Conservation (phyloP, 2,888 invertebrate genomes). For the Drosophila eohydei region DNA sequence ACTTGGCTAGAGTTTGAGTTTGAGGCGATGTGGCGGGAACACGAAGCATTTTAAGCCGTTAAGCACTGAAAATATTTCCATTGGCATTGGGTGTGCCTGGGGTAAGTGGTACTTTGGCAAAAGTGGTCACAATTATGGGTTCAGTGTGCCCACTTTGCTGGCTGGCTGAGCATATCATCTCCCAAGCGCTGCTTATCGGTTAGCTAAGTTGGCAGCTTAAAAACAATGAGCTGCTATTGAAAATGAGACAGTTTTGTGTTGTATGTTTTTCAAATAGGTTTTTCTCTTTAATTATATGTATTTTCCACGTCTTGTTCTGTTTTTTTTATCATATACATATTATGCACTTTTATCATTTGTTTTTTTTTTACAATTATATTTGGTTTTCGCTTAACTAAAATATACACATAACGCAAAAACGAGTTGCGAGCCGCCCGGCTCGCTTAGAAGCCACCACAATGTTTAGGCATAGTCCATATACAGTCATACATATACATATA, state of each 20-base stretch:
- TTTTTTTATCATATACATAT: slow-evolving; percentile 30
- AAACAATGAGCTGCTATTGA: slow-evolving; percentile 20
- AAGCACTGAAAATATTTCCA: slow-evolving; percentile 69
- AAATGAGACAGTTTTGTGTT: slow-evolving; percentile 34
- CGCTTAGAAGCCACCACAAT: slow-evolving; percentile 58
- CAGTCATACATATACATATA: slow-evolving; percentile 58
- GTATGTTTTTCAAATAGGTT: slow-evolving; percentile 52
- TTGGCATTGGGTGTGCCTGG: slow-evolving; percentile 27
- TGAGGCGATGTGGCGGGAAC: background rate
- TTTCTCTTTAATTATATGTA: slow-evolving; percentile 58
- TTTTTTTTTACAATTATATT: slow-evolving; percentile 62
- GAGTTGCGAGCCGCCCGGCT: slow-evolving; percentile 49
- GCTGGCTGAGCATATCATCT: slow-evolving; percentile 20
- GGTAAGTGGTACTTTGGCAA: slow-evolving; percentile 44
- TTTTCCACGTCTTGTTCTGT: slow-evolving; percentile 28
- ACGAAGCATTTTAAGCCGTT: slow-evolving; percentile 62
- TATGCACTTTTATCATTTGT: slow-evolving; percentile 5
- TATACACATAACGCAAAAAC: slow-evolving; percentile 68
- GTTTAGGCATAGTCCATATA: slow-evolving; percentile 59
- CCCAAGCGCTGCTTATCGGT: slow-evolving; percentile 26
- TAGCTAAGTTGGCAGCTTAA: slow-evolving; percentile 39
- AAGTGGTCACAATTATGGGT: slow-evolving; percentile 64
- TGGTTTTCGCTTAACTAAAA: slow-evolving; percentile 70
- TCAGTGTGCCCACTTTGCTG: slow-evolving; percentile 35
- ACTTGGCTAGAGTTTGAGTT: slow-evolving; percentile 11